Conservation (phyloP, 1,140 invertebrate species). For the Caenorhabditis briggsae region DNA sequence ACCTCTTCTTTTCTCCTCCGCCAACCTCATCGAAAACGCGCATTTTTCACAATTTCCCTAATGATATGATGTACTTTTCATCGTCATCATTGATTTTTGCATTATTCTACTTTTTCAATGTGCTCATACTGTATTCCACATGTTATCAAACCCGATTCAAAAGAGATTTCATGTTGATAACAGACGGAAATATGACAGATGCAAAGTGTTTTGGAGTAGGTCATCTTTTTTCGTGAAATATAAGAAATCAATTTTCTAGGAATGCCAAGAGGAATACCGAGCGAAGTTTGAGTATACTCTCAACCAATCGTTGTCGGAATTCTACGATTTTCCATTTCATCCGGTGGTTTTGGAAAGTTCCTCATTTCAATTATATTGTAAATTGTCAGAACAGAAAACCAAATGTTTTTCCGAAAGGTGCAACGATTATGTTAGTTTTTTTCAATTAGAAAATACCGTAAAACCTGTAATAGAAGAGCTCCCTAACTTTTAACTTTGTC, state of each 20-base stretch:
- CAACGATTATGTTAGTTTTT: constrained; percentile 69
- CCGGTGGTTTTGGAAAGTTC: constrained; percentile 72
- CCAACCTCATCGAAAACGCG: not conserved
- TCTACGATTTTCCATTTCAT: constrained; percentile 77
- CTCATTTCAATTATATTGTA: constrained; percentile 72
- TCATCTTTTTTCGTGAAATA: not conserved
- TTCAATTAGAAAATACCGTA: not conserved
- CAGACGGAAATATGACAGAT: constrained; percentile 73
- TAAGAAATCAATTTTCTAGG: constrained; percentile 64
- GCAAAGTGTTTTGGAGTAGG: constrained; percentile 73
- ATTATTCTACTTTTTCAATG: not conserved
- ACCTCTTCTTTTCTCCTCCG: constrained; percentile 32
- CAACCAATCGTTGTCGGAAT: constrained; percentile 71
- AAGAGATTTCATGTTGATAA: constrained; percentile 75
- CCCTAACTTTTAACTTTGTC: too few relatives aligned
- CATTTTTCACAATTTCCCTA: constrained; percentile 16
- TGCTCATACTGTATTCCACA: not conserved
- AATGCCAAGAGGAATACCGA: constrained; percentile 74
- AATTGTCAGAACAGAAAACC: constrained; percentile 74
- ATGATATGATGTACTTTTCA: constrained; percentile 26
- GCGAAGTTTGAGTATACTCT: constrained; percentile 71
- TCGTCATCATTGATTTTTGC: not conserved
- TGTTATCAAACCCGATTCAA: constrained; percentile 65
- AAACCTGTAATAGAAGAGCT: too few relatives aligned
- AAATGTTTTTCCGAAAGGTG: constrained; percentile 75